These are phyloP conservation scores for Recurvirostra avosetta DNA, from an alignment of 2,113 vertebrate genomes.

Conservation along the genomic window DNA sequence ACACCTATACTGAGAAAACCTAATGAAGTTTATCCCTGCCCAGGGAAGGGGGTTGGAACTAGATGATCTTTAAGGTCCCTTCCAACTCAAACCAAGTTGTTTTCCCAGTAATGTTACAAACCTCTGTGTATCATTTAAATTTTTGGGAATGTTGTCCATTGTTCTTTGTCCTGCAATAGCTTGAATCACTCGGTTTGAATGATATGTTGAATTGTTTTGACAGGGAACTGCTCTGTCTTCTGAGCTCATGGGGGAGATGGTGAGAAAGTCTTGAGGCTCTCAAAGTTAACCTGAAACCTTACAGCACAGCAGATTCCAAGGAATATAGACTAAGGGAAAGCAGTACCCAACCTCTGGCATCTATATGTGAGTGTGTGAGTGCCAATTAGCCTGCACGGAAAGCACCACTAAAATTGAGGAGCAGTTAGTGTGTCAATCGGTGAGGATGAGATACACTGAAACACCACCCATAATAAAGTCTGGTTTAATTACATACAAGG, in stretches of 20 bases:
- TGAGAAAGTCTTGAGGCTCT: neutral
- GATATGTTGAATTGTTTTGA: neutral
- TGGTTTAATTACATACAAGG: neutral
- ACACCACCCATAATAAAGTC: neutral
- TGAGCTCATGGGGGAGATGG: neutral
- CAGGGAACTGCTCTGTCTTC: neutral
- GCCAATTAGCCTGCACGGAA: neutral
- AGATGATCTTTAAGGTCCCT: neutral
- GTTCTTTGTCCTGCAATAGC: neutral
- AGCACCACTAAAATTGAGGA: neutral
- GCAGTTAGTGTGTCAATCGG: rapidly evolving
- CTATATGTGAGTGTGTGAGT: neutral
- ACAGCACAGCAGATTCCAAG: neutral
- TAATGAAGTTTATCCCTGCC: neutral
- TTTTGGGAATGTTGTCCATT: neutral
- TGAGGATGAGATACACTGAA: neutral
- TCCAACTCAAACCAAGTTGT: neutral
- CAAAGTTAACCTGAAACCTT: neutral
- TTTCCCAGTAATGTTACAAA: neutral
- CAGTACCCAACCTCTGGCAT: neutral
- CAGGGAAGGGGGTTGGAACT: neutral
- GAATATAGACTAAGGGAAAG: neutral
- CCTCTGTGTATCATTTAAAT: rapidly evolving
- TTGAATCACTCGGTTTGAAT: neutral
- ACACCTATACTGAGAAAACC: neutral